Percentiles rank a stretch among this genome's conserved stretches.
Evolutionary conservation across 2,888 invertebrate species (phyloP).

Genomic region (Melieria picta): DNA sequence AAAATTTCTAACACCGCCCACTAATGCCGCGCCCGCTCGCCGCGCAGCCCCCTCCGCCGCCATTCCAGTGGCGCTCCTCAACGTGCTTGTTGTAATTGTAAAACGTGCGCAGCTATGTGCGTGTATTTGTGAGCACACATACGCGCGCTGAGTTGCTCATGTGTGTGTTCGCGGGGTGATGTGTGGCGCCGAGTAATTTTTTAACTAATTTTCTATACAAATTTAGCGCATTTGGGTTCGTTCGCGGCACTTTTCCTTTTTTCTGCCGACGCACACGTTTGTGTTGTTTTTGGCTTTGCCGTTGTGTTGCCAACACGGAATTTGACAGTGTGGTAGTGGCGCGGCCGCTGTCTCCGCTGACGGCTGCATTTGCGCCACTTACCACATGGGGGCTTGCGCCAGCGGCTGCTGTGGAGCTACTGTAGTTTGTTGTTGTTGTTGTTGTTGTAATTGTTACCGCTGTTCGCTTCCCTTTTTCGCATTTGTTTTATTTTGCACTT

Average conservation of each 20-base stretch:
- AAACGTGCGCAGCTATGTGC: conserved; percentile 7
- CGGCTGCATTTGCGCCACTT: conserved; percentile 12
- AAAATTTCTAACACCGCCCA: conserved; percentile 65
- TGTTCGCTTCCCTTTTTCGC: conserved; percentile 9
- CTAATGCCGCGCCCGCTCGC: conserved; percentile 52
- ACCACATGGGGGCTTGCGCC: conserved; percentile 9
- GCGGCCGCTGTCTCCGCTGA: neutral
- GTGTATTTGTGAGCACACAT: neutral
- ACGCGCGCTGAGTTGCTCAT: neutral
- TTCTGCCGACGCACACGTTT: conserved; percentile 30
- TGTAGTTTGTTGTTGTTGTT: conserved; percentile 28
- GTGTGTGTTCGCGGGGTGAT: conserved; percentile 13
- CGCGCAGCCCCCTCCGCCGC: neutral
- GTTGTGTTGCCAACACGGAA: neutral
- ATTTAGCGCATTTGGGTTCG: conserved; percentile 48
- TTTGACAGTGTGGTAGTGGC: neutral
- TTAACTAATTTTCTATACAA: conserved; percentile 66
- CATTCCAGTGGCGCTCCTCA: neutral
- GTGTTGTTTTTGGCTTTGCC: conserved; percentile 13
- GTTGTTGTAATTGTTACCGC: conserved; percentile 25
- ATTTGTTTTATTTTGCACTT: conserved; percentile 16
- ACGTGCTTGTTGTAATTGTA: conserved; percentile 19
- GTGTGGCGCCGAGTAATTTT: conserved; percentile 49
- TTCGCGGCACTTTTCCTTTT: conserved; percentile 31
- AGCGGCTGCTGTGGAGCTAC: conserved; percentile 5